A percentile compares a stretch with the other conserved stretches of the same genome.
Conservation (phyloP, 2,888 invertebrate species). For the Eulithis testata region DNA sequence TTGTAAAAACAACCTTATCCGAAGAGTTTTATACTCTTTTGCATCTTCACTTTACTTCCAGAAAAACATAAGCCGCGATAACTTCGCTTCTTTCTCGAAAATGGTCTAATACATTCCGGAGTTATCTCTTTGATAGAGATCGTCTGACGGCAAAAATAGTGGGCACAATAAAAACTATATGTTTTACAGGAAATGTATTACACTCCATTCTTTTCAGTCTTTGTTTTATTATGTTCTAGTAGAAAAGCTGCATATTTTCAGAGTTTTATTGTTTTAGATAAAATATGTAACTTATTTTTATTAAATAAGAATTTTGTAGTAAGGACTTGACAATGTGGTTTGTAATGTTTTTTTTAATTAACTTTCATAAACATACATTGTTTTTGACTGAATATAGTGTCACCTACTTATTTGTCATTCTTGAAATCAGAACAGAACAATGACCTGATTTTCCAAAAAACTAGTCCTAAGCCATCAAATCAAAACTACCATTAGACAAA, state of each 20-base stretch:
- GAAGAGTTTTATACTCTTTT: conserved; percentile 16
- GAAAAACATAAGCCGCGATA: conserved; percentile 60
- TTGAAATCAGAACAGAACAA: too few species aligned
- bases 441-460: too few species aligned
- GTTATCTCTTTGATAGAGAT: conserved; percentile 63
- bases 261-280: too few species aligned
- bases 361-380: too few species aligned
- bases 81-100: conserved; percentile 59
- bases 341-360: too few species aligned
- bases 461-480: not conserved
- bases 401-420: too few species aligned
- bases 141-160: conserved; percentile 39
- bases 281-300: too few species aligned
- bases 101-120: conserved; percentile 68
- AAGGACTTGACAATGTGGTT: too few species aligned
- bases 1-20: not conserved
- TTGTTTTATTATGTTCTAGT: not conserved
- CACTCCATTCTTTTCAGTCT: not conserved
- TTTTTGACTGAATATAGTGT: too few species aligned
- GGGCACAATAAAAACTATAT: conserved; percentile 19
- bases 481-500: not conserved
- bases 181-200: conserved; percentile 4
- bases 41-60: conserved; percentile 40
- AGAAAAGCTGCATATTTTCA: too few species aligned
- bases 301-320: too few species aligned